Percentiles rank a stretch among this genome's conserved stretches.
Conservation (phyloP, 2,888 invertebrate species). For the Diarsia mendica region DNA sequence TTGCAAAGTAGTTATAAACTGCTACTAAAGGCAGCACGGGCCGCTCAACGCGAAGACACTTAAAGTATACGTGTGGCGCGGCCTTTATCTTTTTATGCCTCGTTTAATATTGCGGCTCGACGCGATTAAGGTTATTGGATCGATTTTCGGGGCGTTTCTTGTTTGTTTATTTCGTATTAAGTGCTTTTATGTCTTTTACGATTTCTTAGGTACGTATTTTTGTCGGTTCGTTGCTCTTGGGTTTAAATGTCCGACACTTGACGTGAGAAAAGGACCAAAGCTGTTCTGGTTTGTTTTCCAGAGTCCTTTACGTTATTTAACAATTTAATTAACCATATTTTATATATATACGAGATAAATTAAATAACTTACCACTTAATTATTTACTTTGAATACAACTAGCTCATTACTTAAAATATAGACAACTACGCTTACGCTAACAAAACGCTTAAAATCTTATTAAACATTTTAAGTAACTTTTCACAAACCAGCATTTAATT, state of each 20-base stretch:
- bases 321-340: background rate
- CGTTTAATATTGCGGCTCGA: slow-evolving; percentile 74
- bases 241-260: slow-evolving; percentile 52
- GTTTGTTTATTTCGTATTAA: slow-evolving; percentile 74
- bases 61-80: slow-evolving; percentile 75
- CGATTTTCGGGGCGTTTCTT: slow-evolving; percentile 72
- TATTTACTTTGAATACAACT: background rate
- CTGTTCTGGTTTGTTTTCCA: slow-evolving; percentile 19
- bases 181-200: slow-evolving; percentile 70
- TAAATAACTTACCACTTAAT: background rate
- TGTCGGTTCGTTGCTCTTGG: slow-evolving; percentile 60
- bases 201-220: slow-evolving; percentile 61
- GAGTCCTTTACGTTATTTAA: background rate
- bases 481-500: slow-evolving; percentile 12
- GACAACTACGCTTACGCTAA: background rate
- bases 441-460: background rate
- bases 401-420: background rate
- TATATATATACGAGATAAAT: background rate
- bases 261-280: background rate
- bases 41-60: slow-evolving; percentile 72
- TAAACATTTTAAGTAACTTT: slow-evolving; percentile 3
- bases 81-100: slow-evolving; percentile 78
- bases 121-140: slow-evolving; percentile 76
- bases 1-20: slow-evolving; percentile 84
- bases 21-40: slow-evolving; percentile 74